phyloP scores from a whole-genome alignment of 2,113 vertebrate genomes.

The Eulacestoma nigropectus region DNA sequence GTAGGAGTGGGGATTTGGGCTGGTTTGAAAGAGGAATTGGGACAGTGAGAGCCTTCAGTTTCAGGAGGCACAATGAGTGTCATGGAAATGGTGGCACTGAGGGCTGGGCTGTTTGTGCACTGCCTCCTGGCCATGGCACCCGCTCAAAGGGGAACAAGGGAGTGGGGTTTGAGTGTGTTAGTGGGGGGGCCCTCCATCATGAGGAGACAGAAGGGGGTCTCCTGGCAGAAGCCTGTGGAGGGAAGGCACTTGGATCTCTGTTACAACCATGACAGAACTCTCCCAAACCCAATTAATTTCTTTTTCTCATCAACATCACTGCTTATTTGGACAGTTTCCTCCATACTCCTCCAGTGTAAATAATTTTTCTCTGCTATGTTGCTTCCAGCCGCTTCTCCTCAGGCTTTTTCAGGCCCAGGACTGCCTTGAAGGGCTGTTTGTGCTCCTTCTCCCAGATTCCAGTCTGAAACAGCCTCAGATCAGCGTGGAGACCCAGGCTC shows the following conservation, averaged over 20 bases:
- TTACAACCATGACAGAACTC: background rate
- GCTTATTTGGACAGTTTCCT: background rate
- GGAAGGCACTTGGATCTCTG: background rate
- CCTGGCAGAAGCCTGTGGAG: background rate
- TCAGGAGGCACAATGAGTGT: rapidly evolving
- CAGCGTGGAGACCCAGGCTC: background rate
- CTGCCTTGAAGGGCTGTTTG: background rate
- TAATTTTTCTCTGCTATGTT: background rate
- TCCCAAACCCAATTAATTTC: background rate
- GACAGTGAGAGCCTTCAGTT: background rate
- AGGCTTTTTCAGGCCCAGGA: background rate
- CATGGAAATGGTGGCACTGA: no score
- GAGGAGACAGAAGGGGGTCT: background rate
- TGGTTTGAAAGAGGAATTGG: background rate
- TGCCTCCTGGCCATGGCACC: no score
- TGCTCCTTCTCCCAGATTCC: background rate
- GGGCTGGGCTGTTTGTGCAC: no score
- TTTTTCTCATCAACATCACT: background rate
- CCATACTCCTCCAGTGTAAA: background rate
- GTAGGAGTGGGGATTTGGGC: no score
- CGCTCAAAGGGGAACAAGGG: rapidly evolving
- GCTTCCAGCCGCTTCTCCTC: background rate
- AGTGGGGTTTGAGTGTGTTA: background rate
- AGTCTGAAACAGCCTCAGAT: background rate
- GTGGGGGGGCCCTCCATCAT: background rate